Base-by-base conservation (phyloP, 2,797 vertebrate genomes). In the Acanthopagrus latus region DNA sequence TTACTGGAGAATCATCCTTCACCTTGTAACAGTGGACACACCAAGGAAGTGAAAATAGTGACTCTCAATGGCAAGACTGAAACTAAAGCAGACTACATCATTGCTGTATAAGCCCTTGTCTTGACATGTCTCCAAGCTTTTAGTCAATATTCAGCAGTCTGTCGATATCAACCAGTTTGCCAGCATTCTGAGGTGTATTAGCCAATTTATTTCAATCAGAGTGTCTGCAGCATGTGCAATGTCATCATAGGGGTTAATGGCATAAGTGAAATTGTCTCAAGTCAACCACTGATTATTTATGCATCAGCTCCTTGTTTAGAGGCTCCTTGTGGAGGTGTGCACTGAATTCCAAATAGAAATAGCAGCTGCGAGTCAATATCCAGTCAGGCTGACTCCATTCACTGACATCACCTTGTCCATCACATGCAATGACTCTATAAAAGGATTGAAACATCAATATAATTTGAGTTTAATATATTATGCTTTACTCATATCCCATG, bases 331-430 rank as follows among this genome's bases (percentile, higher is more conserved):
- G 2, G 23, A 58, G 23, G 3, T 64, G 12, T 62, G 51, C 50
- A 9, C n/a, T 77, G 38, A 73, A 76, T 81, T 64, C 3, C 10
- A 60, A 73, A 46, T 6, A 71, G 9, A 60, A 43, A 1, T 54
- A 56, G 25, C 18, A 55, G n/a, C 21, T 52, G 38, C 43, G 57
- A 33, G 16, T 66, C 25, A 25, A 50, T 54, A 52, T 12, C 2
- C 17, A 38, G 8, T 33, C 33, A 33, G 38, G 38, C 38, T 12
- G 2, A 21, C 23, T 47, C 9, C 7, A 20, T 52, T 64, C 17
- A 64, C 33, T 47, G 38, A 38, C n/a, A 55, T 18, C 0, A 48
- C 1, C n/a, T 20, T 46, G 16, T 18, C 1, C 10, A n/a, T 33
- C 17, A 68, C 17, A n/a, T 11, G n/a, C 9, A 54, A n/a, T 8